Percentiles rank a stretch among this genome's conserved stretches.
These are phyloP conservation scores for Atlantisia rogersi DNA, from an alignment of 2,113 vertebrate species.

Conservation along the genomic window DNA sequence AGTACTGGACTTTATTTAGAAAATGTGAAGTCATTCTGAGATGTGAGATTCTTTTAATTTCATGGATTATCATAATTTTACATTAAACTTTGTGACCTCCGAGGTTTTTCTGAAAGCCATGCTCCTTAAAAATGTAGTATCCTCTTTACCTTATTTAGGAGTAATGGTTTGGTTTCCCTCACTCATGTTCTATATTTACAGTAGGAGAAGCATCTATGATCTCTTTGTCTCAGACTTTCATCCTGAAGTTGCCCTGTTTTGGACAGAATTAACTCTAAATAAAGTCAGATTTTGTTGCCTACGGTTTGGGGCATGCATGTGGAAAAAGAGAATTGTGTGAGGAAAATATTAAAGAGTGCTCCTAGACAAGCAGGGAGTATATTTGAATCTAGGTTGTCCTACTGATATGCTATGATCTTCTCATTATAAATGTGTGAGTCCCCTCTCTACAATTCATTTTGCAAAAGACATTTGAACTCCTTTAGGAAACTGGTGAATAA, in stretches of 20 bases:
- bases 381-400: background rate
- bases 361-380: background rate
- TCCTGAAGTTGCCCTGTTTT: background rate
- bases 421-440: background rate
- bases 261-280: background rate
- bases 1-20: background rate
- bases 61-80: background rate
- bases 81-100: background rate
- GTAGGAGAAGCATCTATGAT: background rate
- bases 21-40: background rate
- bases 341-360: background rate
- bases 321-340: background rate
- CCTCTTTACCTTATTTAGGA: background rate
- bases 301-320: background rate
- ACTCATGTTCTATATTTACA: background rate
- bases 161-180: background rate
- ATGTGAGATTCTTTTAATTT: background rate
- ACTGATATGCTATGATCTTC: background rate
- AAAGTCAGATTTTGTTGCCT: background rate
- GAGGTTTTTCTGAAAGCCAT: background rate
- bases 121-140: background rate
- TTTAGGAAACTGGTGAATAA: background rate
- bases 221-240: background rate
- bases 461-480: background rate
- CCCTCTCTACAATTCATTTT: background rate